Evolutionary conservation across 2,888 invertebrate species (phyloP).

Genomic region (Omphaloscelis lunosa): DNA sequence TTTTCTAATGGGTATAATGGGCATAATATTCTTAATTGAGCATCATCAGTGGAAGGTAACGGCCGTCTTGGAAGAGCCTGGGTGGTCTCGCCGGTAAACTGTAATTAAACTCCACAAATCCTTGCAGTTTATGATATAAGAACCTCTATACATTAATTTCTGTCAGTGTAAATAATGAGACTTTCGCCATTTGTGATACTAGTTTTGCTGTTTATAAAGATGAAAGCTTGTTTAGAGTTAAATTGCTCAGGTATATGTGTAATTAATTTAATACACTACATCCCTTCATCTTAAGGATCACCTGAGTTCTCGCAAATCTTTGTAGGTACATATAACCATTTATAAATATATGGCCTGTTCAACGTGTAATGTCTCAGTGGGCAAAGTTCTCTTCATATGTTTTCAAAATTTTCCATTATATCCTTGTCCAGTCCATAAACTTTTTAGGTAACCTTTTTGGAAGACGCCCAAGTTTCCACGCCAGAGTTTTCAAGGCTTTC

Average conservation of each 20-base stretch:
- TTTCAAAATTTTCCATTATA: slow-evolving; percentile 40
- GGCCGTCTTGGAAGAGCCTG: slow-evolving; percentile 57
- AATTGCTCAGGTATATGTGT: background rate
- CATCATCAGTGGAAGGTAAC: slow-evolving; percentile 62
- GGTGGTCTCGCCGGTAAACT: slow-evolving; percentile 73
- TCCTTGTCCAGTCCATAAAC: slow-evolving; percentile 50
- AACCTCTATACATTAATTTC: slow-evolving; percentile 43
- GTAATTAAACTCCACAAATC: slow-evolving; percentile 72
- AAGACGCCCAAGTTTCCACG: slow-evolving; percentile 42
- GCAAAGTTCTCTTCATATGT: slow-evolving; percentile 34
- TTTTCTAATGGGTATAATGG: slow-evolving; percentile 71
- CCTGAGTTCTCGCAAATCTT: background rate
- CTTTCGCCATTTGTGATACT: slow-evolving; percentile 17
- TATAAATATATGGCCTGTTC: background rate
- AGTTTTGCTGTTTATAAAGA: slow-evolving; percentile 50
- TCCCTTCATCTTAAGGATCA: background rate
- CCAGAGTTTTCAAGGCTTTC: slow-evolving; percentile 47
- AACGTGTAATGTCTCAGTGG: slow-evolving; percentile 7
- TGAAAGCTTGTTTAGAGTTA: slow-evolving; percentile 6
- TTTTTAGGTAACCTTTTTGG: slow-evolving; percentile 53
- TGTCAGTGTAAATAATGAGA: slow-evolving; percentile 41
- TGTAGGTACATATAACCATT: too few relatives aligned
- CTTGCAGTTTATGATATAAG: slow-evolving; percentile 54
- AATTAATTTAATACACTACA: background rate
- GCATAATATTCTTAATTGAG: slow-evolving; percentile 71